These are phyloP conservation scores for Crotophaga sulcirostris DNA, from an alignment of 2,113 vertebrate genomes.

Conservation along the genomic window DNA sequence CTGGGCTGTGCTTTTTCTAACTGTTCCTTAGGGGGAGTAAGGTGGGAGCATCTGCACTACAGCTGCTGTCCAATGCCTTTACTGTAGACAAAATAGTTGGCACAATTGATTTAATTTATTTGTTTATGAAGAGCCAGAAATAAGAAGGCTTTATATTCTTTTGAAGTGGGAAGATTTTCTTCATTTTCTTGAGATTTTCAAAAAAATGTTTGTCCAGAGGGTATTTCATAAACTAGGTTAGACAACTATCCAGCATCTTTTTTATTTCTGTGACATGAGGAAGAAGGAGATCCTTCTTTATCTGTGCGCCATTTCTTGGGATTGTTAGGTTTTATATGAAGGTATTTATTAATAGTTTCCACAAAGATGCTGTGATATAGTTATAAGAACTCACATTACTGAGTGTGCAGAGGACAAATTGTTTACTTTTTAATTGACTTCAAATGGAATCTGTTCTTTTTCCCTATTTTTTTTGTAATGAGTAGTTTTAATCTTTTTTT, in stretches of 20 bases:
- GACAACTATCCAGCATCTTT: background rate
- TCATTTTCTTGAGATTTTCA: background rate
- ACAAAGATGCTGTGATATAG: background rate
- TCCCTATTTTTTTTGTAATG: background rate
- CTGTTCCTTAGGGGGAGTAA: conserved; percentile 21
- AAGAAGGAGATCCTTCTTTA: background rate
- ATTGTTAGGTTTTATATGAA: background rate
- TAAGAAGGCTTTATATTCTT: conserved; percentile 44
- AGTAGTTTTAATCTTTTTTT: background rate
- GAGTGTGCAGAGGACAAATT: background rate
- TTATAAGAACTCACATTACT: background rate
- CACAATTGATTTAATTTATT: conserved; percentile 35
- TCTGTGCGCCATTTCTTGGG: background rate
- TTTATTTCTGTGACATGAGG: background rate
- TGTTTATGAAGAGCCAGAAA: conserved; percentile 53
- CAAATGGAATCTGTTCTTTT: background rate
- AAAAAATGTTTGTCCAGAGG: background rate
- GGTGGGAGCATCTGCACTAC: conserved; percentile 53
- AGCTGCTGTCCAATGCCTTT: conserved; percentile 51
- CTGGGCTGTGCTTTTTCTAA: background rate
- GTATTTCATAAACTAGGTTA: background rate
- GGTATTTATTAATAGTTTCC: background rate
- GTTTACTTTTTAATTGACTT: background rate
- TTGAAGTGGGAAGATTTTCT: conserved; percentile 43
- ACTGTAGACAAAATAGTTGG: conserved; percentile 63